Conservation (phyloP, 2,888 invertebrate species). For the Mesochorus sp. region DNA sequence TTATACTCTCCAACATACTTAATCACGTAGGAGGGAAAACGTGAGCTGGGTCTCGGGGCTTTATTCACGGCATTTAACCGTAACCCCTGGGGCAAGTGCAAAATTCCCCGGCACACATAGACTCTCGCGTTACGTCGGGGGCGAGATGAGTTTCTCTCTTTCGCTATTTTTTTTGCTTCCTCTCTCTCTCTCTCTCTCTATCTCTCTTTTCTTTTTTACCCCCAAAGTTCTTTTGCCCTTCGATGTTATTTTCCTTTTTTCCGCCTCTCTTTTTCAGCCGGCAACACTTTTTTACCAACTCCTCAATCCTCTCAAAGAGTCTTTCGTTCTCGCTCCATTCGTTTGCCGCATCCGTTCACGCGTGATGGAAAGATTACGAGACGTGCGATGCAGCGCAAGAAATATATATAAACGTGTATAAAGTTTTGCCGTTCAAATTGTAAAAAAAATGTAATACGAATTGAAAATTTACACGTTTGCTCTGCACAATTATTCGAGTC, state of each 20-base stretch:
- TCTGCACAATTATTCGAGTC: no score
- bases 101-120: slow-evolving; percentile 26
- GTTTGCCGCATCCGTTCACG: neutral
- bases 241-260: slow-evolving; percentile 2
- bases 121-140: neutral
- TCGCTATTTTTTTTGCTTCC: neutral
- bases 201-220: neutral
- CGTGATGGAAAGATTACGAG: no score
- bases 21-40: slow-evolving; percentile 52
- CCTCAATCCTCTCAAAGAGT: neutral
- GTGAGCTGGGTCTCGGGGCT: slow-evolving; percentile 42
- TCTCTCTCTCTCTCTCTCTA: neutral
- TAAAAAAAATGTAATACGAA: no score
- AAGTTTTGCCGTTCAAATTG: no score
- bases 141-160: slow-evolving; percentile 29
- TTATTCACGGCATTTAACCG: slow-evolving; percentile 51
- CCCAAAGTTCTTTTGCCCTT: slow-evolving; percentile 13
- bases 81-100: slow-evolving; percentile 46
- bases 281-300: neutral
- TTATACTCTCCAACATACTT: slow-evolving; percentile 38
- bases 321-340: neutral
- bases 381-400: no score
- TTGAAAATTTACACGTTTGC: no score
- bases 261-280: slow-evolving; percentile 3
- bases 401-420: no score